A percentile compares a stretch with the other conserved stretches of the same genome.
Conservation (phyloP, 2,113 vertebrate species). For the Zootoca vivipara region DNA sequence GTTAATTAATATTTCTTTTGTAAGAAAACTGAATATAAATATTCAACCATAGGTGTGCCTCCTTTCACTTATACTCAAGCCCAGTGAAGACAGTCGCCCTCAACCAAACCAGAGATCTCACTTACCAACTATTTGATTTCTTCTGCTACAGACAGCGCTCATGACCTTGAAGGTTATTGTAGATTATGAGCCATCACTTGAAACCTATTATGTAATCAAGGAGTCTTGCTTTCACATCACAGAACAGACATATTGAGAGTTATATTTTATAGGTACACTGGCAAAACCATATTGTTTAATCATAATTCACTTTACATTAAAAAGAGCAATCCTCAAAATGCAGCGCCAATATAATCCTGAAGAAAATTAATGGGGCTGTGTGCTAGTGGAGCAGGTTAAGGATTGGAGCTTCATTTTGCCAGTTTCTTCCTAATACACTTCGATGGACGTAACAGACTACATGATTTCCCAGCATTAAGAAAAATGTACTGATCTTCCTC, state of each 20-base stretch:
- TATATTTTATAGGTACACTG: conserved; percentile 60
- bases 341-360: neutral
- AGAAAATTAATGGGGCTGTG: conserved; percentile 17
- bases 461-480: conserved; percentile 62
- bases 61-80: conserved; percentile 40
- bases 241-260: conserved; percentile 59
- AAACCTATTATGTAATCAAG: conserved; percentile 73
- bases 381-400: neutral
- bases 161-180: conserved; percentile 74
- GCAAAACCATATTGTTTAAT: conserved; percentile 59
- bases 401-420: conserved; percentile 40
- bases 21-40: conserved; percentile 60
- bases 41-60: conserved; percentile 38
- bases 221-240: conserved; percentile 63
- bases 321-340: conserved; percentile 7
- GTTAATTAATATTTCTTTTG: conserved; percentile 68
- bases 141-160: conserved; percentile 63
- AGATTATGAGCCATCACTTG: conserved; percentile 68
- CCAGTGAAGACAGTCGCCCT: neutral
- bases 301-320: conserved; percentile 52
- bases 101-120: conserved; percentile 32
- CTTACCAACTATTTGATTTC: conserved; percentile 58
- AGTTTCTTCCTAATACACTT: conserved; percentile 55
- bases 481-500: conserved; percentile 7
- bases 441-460: conserved; percentile 57